Evolutionary conservation across 2,888 invertebrate genomes (phyloP).

Genomic region (Germaria angustata): DNA sequence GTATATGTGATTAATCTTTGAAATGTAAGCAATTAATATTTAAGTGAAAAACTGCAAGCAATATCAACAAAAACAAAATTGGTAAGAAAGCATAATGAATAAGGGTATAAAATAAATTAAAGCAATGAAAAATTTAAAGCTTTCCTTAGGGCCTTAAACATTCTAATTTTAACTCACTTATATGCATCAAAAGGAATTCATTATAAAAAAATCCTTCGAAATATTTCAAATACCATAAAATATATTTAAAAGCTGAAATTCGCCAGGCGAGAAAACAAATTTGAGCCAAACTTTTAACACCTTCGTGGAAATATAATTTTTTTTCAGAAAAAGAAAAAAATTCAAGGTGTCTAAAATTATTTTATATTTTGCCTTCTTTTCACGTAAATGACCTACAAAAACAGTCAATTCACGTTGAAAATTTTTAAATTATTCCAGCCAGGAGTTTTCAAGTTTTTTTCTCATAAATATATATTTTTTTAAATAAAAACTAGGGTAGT

Average conservation of each 20-base stretch:
- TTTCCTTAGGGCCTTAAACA: not conserved
- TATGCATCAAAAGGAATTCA: too few relatives aligned
- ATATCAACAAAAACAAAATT: not conserved
- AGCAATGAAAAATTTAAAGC: not conserved
- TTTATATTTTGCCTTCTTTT: not conserved
- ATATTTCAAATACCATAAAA: too few relatives aligned
- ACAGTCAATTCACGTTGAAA: not conserved
- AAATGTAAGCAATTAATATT: conserved; percentile 32
- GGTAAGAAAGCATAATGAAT: too few relatives aligned
- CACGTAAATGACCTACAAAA: conserved; percentile 2
- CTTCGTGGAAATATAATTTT: not conserved
- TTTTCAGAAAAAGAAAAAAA: not conserved
- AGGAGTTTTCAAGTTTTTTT: not conserved
- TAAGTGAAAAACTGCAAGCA: not conserved
- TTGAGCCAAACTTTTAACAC: not conserved
- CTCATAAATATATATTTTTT: not conserved
- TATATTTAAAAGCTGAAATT: not conserved
- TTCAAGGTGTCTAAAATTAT: not conserved
- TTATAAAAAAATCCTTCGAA: too few relatives aligned
- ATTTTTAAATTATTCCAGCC: conserved; percentile 20
- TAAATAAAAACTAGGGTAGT: not conserved
- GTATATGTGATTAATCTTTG: not conserved
- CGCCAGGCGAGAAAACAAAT: not conserved
- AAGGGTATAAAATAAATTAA: not conserved
- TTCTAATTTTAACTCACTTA: too few relatives aligned